Percentiles rank a stretch among this genome's conserved stretches.
phyloP scores from a whole-genome alignment of 1,140 invertebrate genomes.

The Lasioglossum albipes region DNA sequence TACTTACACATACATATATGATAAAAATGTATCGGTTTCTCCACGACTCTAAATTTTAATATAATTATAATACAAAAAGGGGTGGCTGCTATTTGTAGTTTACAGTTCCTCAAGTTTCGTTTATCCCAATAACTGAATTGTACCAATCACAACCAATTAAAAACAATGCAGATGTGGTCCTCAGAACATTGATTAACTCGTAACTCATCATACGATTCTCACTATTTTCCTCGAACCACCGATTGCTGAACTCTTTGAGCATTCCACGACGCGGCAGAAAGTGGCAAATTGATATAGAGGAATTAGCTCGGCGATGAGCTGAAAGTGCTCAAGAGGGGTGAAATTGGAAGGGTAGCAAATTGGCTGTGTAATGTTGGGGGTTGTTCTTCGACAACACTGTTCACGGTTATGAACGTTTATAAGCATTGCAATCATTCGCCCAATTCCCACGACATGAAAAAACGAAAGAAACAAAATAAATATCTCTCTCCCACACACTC shows the following conservation, averaged over 20 bases:
- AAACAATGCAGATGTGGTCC: too few relatives aligned
- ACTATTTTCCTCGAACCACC: background rate
- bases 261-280: conserved; percentile 48
- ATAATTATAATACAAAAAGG: too few relatives aligned
- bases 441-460: background rate
- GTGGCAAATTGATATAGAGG: conserved; percentile 52
- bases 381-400: conserved; percentile 62
- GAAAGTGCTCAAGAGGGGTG: conserved; percentile 60
- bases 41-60: too few relatives aligned
- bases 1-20: too few relatives aligned
- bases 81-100: too few relatives aligned
- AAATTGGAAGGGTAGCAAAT: conserved; percentile 77
- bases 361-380: conserved; percentile 78
- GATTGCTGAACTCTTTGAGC: background rate
- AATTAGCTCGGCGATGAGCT: conserved; percentile 46
- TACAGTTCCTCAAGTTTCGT: too few relatives aligned
- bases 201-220: background rate
- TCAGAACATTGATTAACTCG: background rate
- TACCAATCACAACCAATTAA: too few relatives aligned
- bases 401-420: conserved; percentile 19
- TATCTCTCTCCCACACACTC: too few relatives aligned
- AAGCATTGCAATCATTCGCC: background rate
- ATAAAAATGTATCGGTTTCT: too few relatives aligned
- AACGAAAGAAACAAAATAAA: background rate
- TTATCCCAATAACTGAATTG: too few relatives aligned